Conservation (phyloP, 2,113 vertebrate genomes). For the Pagrus major region DNA sequence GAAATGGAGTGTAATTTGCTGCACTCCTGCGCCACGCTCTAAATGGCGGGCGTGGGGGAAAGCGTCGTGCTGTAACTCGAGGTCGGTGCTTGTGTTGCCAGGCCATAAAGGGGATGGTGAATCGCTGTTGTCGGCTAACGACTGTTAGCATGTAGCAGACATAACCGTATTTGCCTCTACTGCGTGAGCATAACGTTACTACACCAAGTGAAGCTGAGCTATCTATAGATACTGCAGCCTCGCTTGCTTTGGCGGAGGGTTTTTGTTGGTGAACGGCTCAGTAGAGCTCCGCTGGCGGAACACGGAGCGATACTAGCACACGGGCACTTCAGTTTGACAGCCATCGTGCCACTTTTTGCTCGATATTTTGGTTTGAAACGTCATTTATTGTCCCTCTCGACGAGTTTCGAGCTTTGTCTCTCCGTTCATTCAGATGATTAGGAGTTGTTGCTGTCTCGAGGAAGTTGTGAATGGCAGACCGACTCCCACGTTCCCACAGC, state of each 20-base stretch:
- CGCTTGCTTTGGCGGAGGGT: background rate
- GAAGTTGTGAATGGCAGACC: constrained; percentile 71
- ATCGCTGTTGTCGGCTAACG: constrained; percentile 6
- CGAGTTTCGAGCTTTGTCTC: background rate
- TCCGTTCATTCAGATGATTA: background rate
- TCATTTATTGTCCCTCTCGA: background rate
- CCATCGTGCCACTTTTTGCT: constrained; percentile 12
- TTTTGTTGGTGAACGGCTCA: background rate
- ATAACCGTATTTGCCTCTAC: background rate
- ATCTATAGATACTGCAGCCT: constrained; percentile 11
- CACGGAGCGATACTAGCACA: background rate
- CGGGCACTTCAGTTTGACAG: background rate
- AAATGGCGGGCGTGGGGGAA: constrained; percentile 76
- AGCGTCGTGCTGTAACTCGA: constrained; percentile 70
- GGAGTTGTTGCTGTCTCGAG: constrained; percentile 39
- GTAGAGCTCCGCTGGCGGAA: background rate
- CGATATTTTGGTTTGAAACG: background rate
- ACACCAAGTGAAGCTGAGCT: background rate
- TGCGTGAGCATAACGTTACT: background rate
- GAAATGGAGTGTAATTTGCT: constrained; percentile 7
- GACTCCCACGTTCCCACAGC: constrained; percentile 62
- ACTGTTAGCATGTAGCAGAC: constrained; percentile 9
- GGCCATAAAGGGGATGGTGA: constrained; percentile 65
- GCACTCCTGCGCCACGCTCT: constrained; percentile 61
- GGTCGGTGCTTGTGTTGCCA: constrained; percentile 71